phyloP scores from a whole-genome alignment of 2,113 vertebrate species.

The Ctenomys sociabilis region DNA sequence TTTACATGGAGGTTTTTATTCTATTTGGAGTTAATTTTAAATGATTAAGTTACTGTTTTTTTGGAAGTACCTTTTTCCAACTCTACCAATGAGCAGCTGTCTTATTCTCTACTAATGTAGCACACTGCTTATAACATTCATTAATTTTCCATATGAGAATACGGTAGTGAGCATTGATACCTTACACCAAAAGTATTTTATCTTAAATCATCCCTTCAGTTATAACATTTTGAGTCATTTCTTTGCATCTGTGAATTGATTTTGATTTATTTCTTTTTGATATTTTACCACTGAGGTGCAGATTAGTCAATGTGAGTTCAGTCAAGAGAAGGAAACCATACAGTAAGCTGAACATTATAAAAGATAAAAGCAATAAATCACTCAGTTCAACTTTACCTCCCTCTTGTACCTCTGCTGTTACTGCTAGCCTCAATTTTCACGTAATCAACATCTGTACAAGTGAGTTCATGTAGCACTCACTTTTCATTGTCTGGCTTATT shows the following conservation, averaged over 20 bases:
- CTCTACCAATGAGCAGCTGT: neutral
- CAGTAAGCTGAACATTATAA: neutral
- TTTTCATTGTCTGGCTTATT: neutral
- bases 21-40: neutral
- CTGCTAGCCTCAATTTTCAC: neutral
- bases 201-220: neutral
- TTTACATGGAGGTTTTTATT: neutral
- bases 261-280: neutral
- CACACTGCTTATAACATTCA: neutral
- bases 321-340: neutral
- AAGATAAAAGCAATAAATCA: neutral
- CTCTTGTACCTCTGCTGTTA: neutral
- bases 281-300: neutral
- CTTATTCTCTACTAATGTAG: neutral
- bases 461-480: neutral
- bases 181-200: neutral
- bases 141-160: neutral
- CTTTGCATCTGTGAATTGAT: neutral
- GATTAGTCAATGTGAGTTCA: neutral
- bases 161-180: neutral
- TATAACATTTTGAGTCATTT: neutral
- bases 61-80: neutral
- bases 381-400: neutral
- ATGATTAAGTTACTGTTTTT: neutral
- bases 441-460: too few species aligned